These are phyloP conservation scores for Proales similis DNA, from an alignment of 1,140 invertebrate genomes.

Conservation along the genomic window DNA sequence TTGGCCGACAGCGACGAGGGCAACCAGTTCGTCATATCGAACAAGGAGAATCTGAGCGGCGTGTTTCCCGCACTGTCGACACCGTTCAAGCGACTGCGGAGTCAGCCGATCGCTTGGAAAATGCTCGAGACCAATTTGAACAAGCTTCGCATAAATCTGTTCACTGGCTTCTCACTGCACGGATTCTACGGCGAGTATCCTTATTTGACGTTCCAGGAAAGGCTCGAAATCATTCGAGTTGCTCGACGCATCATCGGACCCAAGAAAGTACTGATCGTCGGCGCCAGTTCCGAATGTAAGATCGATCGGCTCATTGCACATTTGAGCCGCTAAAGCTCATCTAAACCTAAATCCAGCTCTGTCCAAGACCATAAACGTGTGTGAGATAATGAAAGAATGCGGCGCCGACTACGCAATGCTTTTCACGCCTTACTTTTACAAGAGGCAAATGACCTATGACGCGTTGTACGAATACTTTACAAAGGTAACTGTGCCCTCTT, in stretches of 20 bases:
- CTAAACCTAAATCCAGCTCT: not conserved
- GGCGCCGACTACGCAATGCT: not conserved
- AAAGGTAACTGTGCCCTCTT: not conserved
- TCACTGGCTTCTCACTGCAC: too few species aligned
- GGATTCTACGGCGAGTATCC: not conserved
- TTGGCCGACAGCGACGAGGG: too few species aligned
- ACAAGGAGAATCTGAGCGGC: not conserved
- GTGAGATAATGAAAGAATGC: not conserved
- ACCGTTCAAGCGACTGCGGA: not conserved
- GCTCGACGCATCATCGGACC: not conserved
- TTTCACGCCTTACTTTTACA: not conserved
- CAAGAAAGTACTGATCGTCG: not conserved
- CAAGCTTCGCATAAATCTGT: too few species aligned
- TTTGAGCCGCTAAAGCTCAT: not conserved
- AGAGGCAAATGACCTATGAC: not conserved
- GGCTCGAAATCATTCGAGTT: not conserved
- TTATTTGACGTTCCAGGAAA: not conserved
- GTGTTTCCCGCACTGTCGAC: not conserved
- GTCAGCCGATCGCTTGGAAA: not conserved
- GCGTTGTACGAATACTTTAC: not conserved
- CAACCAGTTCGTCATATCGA: too few species aligned
- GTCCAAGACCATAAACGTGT: not conserved
- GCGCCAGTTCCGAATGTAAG: not conserved
- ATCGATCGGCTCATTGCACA: not conserved
- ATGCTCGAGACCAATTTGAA: not conserved